These are phyloP conservation scores for Melipona bicolor DNA, from an alignment of 2,888 invertebrate genomes.

Conservation along the genomic window DNA sequence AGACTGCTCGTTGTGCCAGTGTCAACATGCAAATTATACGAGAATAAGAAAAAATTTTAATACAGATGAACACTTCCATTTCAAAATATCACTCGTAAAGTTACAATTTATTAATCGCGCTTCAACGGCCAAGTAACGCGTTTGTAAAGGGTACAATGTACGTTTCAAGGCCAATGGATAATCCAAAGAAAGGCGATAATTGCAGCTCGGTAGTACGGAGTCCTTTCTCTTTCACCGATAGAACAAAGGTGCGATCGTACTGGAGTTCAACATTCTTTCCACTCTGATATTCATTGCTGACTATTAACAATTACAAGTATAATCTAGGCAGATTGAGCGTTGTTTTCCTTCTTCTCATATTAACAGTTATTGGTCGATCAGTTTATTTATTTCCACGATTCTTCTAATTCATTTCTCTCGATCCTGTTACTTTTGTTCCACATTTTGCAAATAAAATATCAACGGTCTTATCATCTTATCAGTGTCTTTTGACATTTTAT, in stretches of 20 bases:
- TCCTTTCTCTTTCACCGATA: conserved; percentile 8
- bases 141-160: not conserved
- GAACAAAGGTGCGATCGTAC: conserved; percentile 1
- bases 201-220: not conserved
- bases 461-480: not conserved
- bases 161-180: conserved; percentile 22
- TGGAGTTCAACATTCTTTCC: not conserved
- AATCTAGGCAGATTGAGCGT: not conserved
- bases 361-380: not conserved
- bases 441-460: not conserved
- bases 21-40: not conserved
- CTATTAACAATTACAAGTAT: not conserved
- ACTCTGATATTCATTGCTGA: not conserved
- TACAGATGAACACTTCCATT: not conserved
- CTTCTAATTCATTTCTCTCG: not conserved
- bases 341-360: not conserved
- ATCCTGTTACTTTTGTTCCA: not conserved
- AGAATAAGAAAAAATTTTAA: not conserved
- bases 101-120: not conserved
- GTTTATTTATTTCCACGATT: not conserved
- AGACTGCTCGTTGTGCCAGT: not conserved
- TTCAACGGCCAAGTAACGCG: not conserved
- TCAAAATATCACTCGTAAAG: not conserved
- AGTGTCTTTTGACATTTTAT: not conserved
- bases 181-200: conserved; percentile 33